phyloP scores from a whole-genome alignment of 1,140 invertebrate species.

The Charaxes varanes region DNA sequence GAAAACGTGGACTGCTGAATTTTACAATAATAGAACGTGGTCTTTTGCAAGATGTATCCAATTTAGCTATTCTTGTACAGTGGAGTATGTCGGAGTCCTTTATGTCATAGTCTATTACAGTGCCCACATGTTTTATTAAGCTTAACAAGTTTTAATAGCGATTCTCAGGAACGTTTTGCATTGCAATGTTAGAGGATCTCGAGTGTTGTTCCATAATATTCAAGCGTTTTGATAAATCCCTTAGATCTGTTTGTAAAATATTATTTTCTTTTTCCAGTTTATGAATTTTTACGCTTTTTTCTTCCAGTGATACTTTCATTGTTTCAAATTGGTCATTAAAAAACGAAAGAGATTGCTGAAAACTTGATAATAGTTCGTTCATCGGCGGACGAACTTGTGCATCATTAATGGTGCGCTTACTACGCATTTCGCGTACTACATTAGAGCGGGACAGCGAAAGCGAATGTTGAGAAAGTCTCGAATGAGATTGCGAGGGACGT shows the following conservation, averaged over 20 bases:
- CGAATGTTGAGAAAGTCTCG: background rate
- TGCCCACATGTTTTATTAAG: conserved; percentile 2
- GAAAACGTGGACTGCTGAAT: too few relatives aligned
- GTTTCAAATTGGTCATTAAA: conserved; percentile 6
- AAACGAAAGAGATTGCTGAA: conserved; percentile 8
- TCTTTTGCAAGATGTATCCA: too few relatives aligned
- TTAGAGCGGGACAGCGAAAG: background rate
- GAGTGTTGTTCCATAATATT: conserved; percentile 5
- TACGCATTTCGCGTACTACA: background rate
- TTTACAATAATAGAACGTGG: too few relatives aligned
- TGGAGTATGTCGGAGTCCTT: too few relatives aligned
- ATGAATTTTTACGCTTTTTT: conserved; percentile 5
- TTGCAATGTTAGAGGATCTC: conserved; percentile 5
- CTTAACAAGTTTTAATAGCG: conserved; percentile 3
- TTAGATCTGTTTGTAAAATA: conserved; percentile 1
- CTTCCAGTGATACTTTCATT: conserved; percentile 3
- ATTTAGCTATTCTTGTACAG: background rate
- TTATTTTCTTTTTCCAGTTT: conserved; percentile 7
- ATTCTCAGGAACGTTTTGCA: too few relatives aligned
- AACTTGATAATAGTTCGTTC: conserved; percentile 1
- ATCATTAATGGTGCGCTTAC: background rate
- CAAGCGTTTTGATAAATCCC: too few relatives aligned
- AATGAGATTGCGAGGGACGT: conserved; percentile 1
- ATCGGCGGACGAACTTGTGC: background rate
- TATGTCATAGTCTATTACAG: conserved; percentile 1